Evolutionary conservation across 2,888 invertebrate genomes (phyloP), one percentile per base, ranked within the genome.

Genomic region (Dinocampus coccinellae): DNA sequence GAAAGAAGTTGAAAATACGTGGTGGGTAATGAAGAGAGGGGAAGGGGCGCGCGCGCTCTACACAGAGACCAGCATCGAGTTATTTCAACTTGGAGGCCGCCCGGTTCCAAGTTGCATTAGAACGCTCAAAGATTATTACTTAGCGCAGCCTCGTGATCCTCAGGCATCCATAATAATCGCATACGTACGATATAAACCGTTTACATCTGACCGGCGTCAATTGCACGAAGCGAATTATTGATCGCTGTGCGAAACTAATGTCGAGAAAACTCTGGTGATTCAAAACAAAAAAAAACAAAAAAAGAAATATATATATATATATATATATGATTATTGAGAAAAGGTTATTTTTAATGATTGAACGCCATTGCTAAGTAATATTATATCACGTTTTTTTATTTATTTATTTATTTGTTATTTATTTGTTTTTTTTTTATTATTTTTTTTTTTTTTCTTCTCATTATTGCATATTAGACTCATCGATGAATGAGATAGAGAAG

Each of bases 91-190:
- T 83, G 83, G 84, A 84, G 84, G 84, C 84, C 84, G 82, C 80
- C 84, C 84, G 84, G 84, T 84, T 84, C 82, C 83, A 83, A 84
- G 81, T 83, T 80, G 83, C 83, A 83, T 84, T 84, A 84, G 84
- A 84, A 82, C 84, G 83, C 84, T 85, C 83, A 82, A 85, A 83
- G 85, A 85, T 86, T 85, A 85, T 85, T 85, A 85, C 85, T 85
- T 81, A 82, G 80, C 80, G 73, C 79, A 79, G 79, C 81, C 80
- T 82, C 84, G 82, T 79, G 84, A 84, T 84, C 82, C 85, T 82
- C 83, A 77, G 83, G 82, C 82, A 83, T 84, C 83, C 85, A 79
- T 84, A 83, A 85, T 84, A 84, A 84, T 81, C 80, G 78, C 77
- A 70, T 75, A 70, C 73, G 73, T 69, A 70, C 72, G 33, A 20